Conservation (phyloP, 2,888 invertebrate species). For the Rhingia rostrata region DNA sequence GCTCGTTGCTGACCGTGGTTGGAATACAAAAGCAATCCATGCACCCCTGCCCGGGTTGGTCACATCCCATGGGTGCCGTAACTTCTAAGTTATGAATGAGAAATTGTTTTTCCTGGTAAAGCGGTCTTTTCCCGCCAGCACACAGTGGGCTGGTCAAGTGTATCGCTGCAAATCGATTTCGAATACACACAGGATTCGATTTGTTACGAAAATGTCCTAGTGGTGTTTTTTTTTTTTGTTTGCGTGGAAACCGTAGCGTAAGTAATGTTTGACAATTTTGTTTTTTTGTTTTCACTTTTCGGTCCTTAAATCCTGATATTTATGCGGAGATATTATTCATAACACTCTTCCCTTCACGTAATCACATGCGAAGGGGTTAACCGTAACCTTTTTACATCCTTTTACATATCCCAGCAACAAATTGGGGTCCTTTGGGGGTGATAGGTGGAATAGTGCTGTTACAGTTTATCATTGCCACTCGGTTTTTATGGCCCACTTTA, state of each 20-base stretch:
- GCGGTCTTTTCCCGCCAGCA: slow-evolving; percentile 10
- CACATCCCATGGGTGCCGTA: slow-evolving; percentile 82
- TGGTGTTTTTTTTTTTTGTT: background rate
- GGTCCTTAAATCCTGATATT: slow-evolving; percentile 76
- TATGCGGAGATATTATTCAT: slow-evolving; percentile 76
- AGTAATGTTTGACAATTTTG: slow-evolving; percentile 71
- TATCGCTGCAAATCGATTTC: slow-evolving; percentile 75
- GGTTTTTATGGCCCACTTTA: slow-evolving; percentile 72
- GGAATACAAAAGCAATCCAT: slow-evolving; percentile 68
- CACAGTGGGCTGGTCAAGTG: slow-evolving; percentile 58
- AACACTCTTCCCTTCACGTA: slow-evolving; percentile 53
- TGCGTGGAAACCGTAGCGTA: slow-evolving; percentile 56
- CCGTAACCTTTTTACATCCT: slow-evolving; percentile 20
- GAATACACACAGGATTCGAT: slow-evolving; percentile 72
- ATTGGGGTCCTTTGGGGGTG: slow-evolving; percentile 74
- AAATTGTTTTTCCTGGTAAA: slow-evolving; percentile 78
- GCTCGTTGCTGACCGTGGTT: slow-evolving; percentile 62
- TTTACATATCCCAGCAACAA: slow-evolving; percentile 60
- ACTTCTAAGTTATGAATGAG: slow-evolving; percentile 83
- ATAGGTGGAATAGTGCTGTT: slow-evolving; percentile 74
- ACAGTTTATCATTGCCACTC: slow-evolving; percentile 74
- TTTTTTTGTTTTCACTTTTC: slow-evolving; percentile 47
- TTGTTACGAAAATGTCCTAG: slow-evolving; percentile 9
- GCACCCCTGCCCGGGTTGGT: slow-evolving; percentile 45
- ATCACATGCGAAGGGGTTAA: slow-evolving; percentile 39